A percentile compares a stretch with the other conserved stretches of the same genome.
Conservation (phyloP, 2,888 invertebrate species). For the Ischnus inquisitorius region DNA sequence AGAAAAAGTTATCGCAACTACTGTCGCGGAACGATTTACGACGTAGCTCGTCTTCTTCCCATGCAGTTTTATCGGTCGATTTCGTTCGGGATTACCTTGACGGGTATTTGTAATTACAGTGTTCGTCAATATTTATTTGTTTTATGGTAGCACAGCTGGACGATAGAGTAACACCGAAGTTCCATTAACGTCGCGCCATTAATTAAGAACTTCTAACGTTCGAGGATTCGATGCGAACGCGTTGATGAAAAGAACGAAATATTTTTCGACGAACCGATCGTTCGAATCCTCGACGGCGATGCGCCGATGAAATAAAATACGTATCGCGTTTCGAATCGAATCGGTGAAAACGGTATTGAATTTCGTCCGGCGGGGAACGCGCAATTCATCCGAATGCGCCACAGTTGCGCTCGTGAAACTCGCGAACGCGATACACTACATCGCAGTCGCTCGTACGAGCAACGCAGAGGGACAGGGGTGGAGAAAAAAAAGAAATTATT, state of each 20-base stretch:
- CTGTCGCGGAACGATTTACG: conserved; percentile 41
- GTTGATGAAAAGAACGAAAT: conserved; percentile 21
- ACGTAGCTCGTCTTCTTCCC: background rate
- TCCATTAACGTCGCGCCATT: background rate
- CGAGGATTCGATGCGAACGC: background rate
- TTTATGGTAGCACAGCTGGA: conserved; percentile 7
- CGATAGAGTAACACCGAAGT: background rate
- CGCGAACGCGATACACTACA: conserved; percentile 45
- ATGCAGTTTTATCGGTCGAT: conserved; percentile 13
- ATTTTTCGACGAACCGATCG: conserved; percentile 51
- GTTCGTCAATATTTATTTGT: conserved; percentile 23
- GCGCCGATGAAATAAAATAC: conserved; percentile 59
- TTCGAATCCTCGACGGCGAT: conserved; percentile 32
- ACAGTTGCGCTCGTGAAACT: conserved; percentile 37
- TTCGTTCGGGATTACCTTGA: background rate
- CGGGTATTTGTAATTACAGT: conserved; percentile 37
- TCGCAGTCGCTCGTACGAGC: conserved; percentile 16
- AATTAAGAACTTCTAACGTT: background rate
- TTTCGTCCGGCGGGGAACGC: conserved; percentile 46
- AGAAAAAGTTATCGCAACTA: conserved; percentile 32
- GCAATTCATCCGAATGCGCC: conserved; percentile 40
- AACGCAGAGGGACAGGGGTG: conserved; percentile 37
- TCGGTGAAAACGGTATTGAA: conserved; percentile 57
- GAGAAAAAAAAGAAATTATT: conserved; percentile 54
- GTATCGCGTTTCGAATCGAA: conserved; percentile 66